Percentiles rank a stretch among this genome's conserved stretches.
These are phyloP conservation scores for Anagyrus pseudococci DNA, from an alignment of 2,888 invertebrate species.

Conservation along the genomic window DNA sequence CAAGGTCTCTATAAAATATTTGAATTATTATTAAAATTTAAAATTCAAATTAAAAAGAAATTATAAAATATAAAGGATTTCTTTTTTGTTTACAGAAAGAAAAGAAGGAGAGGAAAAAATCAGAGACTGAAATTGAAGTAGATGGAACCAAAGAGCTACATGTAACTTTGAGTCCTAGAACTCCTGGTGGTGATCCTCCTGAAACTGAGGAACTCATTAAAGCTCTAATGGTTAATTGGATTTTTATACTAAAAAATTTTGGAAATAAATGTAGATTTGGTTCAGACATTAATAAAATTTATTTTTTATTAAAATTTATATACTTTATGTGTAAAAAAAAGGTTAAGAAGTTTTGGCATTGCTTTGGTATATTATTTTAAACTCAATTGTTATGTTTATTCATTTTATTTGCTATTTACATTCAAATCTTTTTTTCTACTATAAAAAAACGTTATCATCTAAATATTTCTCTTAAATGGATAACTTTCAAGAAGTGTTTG, in stretches of 20 bases:
- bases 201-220: conserved; percentile 93
- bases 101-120: conserved; percentile 64
- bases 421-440: neutral
- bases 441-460: neutral
- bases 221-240: conserved; percentile 65
- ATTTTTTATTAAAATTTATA: conserved; percentile 43
- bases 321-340: conserved; percentile 37
- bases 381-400: too few relatives aligned
- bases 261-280: too few relatives aligned
- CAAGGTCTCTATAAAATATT: conserved; percentile 43
- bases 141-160: conserved; percentile 80
- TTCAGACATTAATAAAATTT: conserved; percentile 51
- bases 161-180: conserved; percentile 78
- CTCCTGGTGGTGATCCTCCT: conserved; percentile 84
- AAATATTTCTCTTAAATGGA: too few relatives aligned
- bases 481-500: too few relatives aligned
- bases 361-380: too few relatives aligned
- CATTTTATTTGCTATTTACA: neutral
- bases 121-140: conserved; percentile 66
- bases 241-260: conserved; percentile 37
- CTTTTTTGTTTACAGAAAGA: conserved; percentile 47
- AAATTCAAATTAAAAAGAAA: too few relatives aligned
- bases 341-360: too few relatives aligned
- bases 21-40: neutral
- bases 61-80: too few relatives aligned